Base-by-base conservation (phyloP, 1,140 invertebrate species). In the Trichoplusia ni region DNA sequence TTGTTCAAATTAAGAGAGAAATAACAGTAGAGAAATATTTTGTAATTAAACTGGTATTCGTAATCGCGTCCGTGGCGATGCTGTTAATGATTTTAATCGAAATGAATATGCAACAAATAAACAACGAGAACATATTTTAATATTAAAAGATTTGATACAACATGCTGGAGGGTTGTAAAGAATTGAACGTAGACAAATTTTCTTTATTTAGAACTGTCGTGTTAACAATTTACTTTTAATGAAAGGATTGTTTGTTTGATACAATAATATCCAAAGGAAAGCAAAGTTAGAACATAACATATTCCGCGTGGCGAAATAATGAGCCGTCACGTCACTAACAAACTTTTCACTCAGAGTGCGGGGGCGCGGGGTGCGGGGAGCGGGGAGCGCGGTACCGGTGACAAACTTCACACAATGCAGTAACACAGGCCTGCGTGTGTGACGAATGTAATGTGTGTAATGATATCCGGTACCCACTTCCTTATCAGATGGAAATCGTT, bases 1-100 rank as follows among this genome's bases (percentile, higher is more conserved):
- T 54, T 54, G 25, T 25, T 7, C 19, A 54, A 54, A 54, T 38
- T 54, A 40, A 47, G 31, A 35, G 49, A n/a, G 35, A 53, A 8
- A 53, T 49, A 9, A 14, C n/a, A n/a, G n/a, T n/a, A n/a, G n/a
- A n/a, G n/a, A n/a, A n/a, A n/a, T n/a, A 29, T 29, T 29, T 29
- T 29, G 8, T 8, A 4, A 29, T 29, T 29, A 29, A 8, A 29
- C 27, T 29, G 27, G 4, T 29, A 29, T 4, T 4, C 27, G 27
- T 8, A 29, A 4, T 4, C 4, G 4, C 4, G 27, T 4, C 27
- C n/a, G n/a, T n/a, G n/a, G n/a, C n/a, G n/a, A n/a, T n/a, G n/a
- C n/a, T n/a, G n/a, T n/a, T n/a, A n/a, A n/a, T n/a, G n/a, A n/a
- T n/a, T n/a, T n/a, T n/a, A n/a, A n/a, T n/a, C n/a, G n/a, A n/a